Percentiles rank a stretch among this genome's conserved stretches.
Conservation (phyloP, 2,797 vertebrate genomes). For the Lophius americanus region DNA sequence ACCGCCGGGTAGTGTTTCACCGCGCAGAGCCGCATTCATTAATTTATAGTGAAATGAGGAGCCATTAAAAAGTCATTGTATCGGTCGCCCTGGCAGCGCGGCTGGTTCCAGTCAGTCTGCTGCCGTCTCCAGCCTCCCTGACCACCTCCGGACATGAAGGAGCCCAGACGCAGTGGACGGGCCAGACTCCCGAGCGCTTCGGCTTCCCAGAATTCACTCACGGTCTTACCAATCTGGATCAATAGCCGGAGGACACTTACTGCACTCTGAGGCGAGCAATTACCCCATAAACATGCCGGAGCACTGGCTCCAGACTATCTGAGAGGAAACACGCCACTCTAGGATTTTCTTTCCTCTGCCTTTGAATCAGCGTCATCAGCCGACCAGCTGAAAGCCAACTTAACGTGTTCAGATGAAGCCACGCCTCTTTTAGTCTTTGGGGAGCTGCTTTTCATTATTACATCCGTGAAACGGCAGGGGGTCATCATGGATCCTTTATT, state of each 20-base stretch:
- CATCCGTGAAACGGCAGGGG: no score
- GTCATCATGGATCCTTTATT: no score
- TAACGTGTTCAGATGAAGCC: slow-evolving; percentile 34
- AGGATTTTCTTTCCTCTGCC: slow-evolving; percentile 31
- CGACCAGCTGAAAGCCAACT: slow-evolving; percentile 46
- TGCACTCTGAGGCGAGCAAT: slow-evolving; percentile 65
- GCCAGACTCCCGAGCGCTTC: slow-evolving; percentile 55
- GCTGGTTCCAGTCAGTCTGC: slow-evolving; percentile 82
- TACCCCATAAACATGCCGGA: slow-evolving; percentile 66
- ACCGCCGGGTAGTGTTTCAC: slow-evolving; percentile 62
- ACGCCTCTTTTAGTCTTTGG: slow-evolving; percentile 2
- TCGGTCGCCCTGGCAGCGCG: slow-evolving; percentile 42
- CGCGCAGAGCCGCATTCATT: slow-evolving; percentile 61
- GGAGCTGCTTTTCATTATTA: neutral
- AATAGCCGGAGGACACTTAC: slow-evolving; percentile 71
- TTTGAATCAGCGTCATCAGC: slow-evolving; percentile 17
- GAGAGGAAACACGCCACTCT: slow-evolving; percentile 41
- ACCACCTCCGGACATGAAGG: slow-evolving; percentile 75
- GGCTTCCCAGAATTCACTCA: slow-evolving; percentile 69
- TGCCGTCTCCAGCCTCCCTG: slow-evolving; percentile 54
- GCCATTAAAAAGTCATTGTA: slow-evolving; percentile 76
- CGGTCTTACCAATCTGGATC: slow-evolving; percentile 69
- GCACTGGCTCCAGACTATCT: slow-evolving; percentile 61
- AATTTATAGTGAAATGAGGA: slow-evolving; percentile 68
- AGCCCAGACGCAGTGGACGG: slow-evolving; percentile 65